Base-by-base conservation (phyloP, 2,113 vertebrate genomes). In the Sphaerodactylus townsendi region DNA sequence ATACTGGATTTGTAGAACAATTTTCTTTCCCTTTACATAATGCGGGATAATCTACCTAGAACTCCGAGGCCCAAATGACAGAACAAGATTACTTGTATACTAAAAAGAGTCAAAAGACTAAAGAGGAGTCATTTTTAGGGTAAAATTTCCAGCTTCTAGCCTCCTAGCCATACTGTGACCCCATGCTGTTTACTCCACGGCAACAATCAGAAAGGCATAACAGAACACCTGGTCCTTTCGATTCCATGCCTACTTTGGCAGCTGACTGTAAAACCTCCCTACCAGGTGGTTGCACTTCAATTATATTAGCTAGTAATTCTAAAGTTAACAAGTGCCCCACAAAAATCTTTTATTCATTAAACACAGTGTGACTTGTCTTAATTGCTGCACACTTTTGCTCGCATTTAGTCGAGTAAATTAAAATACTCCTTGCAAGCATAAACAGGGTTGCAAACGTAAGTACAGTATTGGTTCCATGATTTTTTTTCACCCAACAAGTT, bases 271-370 rank as follows among this genome's bases (percentile, higher is more conserved):
- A 96, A 96, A 96, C 95, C 96, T 96, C 96, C 94, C 95, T 96
- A 97, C 97, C 97, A 98, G 98, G 97, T 98, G 98, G 97, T 94
- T 94, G 93, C 90, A 94, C 97, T 97, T 98, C 97, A 98, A 95
- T 97, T 92, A 96, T 96, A 97, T 96, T 96, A 96, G 94, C 96
- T 95, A 97, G 97, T 95, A 96, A 97, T 92, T 97, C 96, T 92
- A 97, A 97, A 97, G 97, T 97, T 97, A 97, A 95, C 87, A 85
- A 94, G 93, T 81, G 93, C 88, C 93, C 94, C 87, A 19, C 90
- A 92, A 92, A 94, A 93, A 96, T 95, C 94, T 96, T 97, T 96
- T 95, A 96, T 95, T 95, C 93, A 93, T 90, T 83, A 87, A 93
- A 93, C 93, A 90, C 92, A 92, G 93, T 91, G 87, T 81, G 94